phyloP scores from a whole-genome alignment of 2,888 invertebrate genomes.

The Melikaiella ostensackeni region DNA sequence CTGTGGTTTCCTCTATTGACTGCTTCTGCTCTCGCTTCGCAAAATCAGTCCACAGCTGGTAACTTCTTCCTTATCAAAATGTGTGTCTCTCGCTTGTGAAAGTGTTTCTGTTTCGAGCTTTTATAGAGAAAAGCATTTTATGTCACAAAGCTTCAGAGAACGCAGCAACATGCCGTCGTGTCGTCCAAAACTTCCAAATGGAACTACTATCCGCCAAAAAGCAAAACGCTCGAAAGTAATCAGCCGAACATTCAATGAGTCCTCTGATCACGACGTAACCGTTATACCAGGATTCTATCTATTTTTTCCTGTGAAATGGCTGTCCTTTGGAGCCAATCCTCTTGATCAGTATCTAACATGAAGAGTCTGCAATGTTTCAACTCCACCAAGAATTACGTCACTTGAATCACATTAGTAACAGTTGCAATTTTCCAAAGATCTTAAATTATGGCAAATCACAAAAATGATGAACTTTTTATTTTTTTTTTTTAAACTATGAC shows the following conservation, averaged over 20 bases:
- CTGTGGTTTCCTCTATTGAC: neutral
- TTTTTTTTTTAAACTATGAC: too few species aligned
- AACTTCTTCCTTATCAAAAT: neutral
- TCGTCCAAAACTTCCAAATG: neutral
- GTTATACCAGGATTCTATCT: neutral
- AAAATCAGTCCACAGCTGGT: neutral
- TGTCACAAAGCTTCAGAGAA: neutral
- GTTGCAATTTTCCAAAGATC: neutral
- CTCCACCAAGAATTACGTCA: neutral
- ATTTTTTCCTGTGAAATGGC: neutral
- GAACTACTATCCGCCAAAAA: neutral
- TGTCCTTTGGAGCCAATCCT: neutral
- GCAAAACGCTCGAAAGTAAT: constrained; percentile 3
- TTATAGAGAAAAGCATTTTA: neutral
- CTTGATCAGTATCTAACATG: neutral
- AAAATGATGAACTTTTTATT: too few species aligned
- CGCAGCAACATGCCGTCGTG: neutral
- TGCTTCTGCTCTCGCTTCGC: neutral
- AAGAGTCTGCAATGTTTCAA: neutral
- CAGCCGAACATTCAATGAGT: neutral
- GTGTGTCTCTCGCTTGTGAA: neutral
- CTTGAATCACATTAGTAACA: neutral
- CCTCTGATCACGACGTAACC: constrained; percentile 11
- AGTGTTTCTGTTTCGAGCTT: neutral
- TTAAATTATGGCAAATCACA: too few species aligned